These are phyloP conservation scores for Pediacus dermestoides DNA, from an alignment of 2,888 invertebrate species.

Conservation along the genomic window DNA sequence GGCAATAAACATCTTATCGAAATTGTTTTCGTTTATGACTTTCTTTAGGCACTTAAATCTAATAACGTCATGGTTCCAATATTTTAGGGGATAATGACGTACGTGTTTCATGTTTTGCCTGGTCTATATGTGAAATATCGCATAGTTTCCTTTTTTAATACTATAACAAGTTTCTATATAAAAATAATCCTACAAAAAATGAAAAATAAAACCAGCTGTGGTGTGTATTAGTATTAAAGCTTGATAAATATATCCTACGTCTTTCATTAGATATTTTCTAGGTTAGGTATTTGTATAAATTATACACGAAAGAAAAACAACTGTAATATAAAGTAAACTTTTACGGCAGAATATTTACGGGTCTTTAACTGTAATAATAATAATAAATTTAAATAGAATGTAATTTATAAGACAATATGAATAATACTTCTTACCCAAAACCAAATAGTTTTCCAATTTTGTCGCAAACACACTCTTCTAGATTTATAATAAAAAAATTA, in stretches of 20 bases:
- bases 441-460: no score
- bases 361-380: slow-evolving; percentile 25
- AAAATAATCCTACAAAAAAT: slow-evolving; percentile 12
- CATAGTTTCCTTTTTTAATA: no score
- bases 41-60: no score
- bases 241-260: slow-evolving; percentile 36
- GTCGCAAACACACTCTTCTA: slow-evolving; percentile 30
- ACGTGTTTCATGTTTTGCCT: no score
- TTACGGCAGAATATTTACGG: slow-evolving; percentile 42
- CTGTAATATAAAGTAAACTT: slow-evolving; percentile 16
- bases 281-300: slow-evolving; percentile 28
- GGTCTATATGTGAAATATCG: no score
- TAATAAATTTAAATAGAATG: slow-evolving; percentile 14
- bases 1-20: no score
- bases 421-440: no score
- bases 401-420: slow-evolving; percentile 19
- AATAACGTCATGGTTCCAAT: no score
- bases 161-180: no score
- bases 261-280: slow-evolving; percentile 44
- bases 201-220: slow-evolving; percentile 16
- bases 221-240: slow-evolving; percentile 14
- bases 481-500: slow-evolving; percentile 13
- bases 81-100: no score
- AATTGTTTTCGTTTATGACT: no score
- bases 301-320: slow-evolving; percentile 31